phyloP scores from a whole-genome alignment of 1,140 invertebrate species.

The Tetranychus cinnabarinus region DNA sequence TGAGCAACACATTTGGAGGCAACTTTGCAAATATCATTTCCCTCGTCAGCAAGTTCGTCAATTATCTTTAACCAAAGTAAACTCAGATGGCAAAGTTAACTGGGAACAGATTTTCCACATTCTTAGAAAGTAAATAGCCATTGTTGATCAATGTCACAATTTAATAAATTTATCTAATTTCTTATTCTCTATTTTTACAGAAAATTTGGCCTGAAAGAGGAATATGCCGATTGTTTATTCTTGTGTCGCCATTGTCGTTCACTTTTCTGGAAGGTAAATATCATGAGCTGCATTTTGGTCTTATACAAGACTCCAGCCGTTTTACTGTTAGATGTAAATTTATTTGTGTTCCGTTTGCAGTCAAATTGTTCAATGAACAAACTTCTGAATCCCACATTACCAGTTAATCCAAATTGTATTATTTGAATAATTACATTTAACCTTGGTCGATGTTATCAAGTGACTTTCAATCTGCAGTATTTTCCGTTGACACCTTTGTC shows the following conservation, averaged over 20 bases:
- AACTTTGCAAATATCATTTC: constrained; percentile 78
- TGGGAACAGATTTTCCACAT: constrained; percentile 48
- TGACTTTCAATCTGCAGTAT: too few relatives aligned
- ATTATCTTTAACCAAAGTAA: constrained; percentile 14
- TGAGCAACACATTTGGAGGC: constrained; percentile 72
- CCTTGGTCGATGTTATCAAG: too few relatives aligned
- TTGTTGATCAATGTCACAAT: neutral
- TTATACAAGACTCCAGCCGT: too few relatives aligned
- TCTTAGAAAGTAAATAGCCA: constrained; percentile 32
- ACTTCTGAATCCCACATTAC: too few relatives aligned
- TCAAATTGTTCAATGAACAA: too few relatives aligned
- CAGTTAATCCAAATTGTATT: too few relatives aligned
- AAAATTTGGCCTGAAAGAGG: constrained; percentile 64
- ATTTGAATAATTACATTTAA: too few relatives aligned
- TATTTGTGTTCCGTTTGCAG: too few relatives aligned
- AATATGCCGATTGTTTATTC: constrained; percentile 81
- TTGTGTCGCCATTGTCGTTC: constrained; percentile 83
- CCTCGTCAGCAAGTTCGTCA: constrained; percentile 52
- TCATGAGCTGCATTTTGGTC: neutral
- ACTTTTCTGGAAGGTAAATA: constrained; percentile 62
- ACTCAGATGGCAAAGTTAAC: constrained; percentile 20
- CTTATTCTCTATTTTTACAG: constrained; percentile 26
- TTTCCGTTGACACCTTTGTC: too few relatives aligned
- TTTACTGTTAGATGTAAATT: too few relatives aligned
- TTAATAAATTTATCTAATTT: neutral